A percentile compares a stretch with the other conserved stretches of the same genome.
phyloP scores from a whole-genome alignment of 2,113 vertebrate species.

The Chrysochloris asiatica region DNA sequence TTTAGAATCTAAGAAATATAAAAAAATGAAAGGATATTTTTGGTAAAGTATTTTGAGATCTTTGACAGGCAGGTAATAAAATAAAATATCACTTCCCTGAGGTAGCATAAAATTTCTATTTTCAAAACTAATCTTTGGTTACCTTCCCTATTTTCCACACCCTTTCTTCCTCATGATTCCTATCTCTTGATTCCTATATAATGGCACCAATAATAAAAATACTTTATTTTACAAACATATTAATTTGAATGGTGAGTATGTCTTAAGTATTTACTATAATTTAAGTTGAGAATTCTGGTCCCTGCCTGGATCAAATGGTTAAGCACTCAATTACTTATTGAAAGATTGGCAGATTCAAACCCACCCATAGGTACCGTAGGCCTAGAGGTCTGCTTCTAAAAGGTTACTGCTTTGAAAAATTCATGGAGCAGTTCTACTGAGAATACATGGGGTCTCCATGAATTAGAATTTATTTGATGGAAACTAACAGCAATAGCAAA shows the following conservation, averaged over 20 bases:
- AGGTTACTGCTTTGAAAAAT: neutral
- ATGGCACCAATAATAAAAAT: neutral
- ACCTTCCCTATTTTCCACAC: neutral
- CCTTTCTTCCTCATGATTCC: neutral
- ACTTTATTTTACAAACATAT: neutral
- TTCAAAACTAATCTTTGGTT: neutral
- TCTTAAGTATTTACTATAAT: too few relatives aligned
- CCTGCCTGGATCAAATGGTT: neutral
- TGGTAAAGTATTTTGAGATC: neutral
- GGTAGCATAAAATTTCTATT: neutral
- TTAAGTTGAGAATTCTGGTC: neutral
- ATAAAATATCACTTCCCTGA: neutral
- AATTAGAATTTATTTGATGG: neutral
- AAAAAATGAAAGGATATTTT: neutral
- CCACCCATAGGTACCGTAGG: neutral
- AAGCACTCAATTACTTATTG: neutral
- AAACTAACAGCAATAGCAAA: neutral
- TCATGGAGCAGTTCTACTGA: neutral
- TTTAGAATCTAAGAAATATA: neutral
- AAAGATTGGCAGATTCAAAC: neutral
- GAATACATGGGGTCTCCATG: neutral
- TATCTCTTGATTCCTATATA: neutral
- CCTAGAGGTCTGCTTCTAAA: neutral
- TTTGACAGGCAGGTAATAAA: neutral
- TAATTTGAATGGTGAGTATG: conserved; percentile 12